Conservation (phyloP, 2,797 vertebrate species). For the Acanthurus tractus region DNA sequence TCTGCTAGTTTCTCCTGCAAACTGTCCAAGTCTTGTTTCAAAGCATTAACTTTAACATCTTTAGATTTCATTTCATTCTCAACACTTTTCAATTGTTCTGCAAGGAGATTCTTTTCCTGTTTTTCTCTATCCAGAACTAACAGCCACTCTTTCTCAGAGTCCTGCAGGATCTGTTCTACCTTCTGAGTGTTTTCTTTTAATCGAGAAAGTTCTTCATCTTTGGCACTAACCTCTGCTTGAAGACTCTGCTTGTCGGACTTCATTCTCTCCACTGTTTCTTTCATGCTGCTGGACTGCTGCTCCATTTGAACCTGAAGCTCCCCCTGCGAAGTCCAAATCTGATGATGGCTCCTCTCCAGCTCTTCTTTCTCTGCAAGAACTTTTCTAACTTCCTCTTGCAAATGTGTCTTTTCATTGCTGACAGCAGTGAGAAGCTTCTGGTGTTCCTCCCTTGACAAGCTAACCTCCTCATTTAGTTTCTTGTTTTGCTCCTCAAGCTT, state of each 20-base stretch:
- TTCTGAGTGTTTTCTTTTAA: slow-evolving; percentile 85
- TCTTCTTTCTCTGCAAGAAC: slow-evolving; percentile 82
- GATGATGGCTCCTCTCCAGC: slow-evolving; percentile 63
- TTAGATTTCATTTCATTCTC: slow-evolving; percentile 86
- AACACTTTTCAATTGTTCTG: slow-evolving; percentile 82
- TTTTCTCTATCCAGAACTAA: slow-evolving; percentile 85
- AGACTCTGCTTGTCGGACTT: slow-evolving; percentile 87
- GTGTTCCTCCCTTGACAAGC: slow-evolving; percentile 68
- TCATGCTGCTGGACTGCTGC: slow-evolving; percentile 82
- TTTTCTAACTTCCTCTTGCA: slow-evolving; percentile 80
- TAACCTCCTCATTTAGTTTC: slow-evolving; percentile 69
- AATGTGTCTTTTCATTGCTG: slow-evolving; percentile 76
- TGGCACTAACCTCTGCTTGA: slow-evolving; percentile 92
- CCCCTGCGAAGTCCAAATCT: slow-evolving; percentile 75
- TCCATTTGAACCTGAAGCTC: slow-evolving; percentile 79
- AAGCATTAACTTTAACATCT: slow-evolving; percentile 85
- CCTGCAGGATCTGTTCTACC: slow-evolving; percentile 86
- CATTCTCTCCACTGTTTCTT: slow-evolving; percentile 80
- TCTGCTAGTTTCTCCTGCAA: slow-evolving; percentile 85
- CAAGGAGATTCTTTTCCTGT: slow-evolving; percentile 82
- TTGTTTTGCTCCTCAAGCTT: slow-evolving; percentile 80
- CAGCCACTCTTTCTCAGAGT: slow-evolving; percentile 89
- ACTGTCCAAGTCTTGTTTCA: slow-evolving; percentile 87
- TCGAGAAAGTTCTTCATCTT: slow-evolving; percentile 84
- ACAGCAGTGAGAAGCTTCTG: slow-evolving; percentile 71